A percentile compares a stretch with the other conserved stretches of the same genome.
These are phyloP conservation scores for Helicoverpa armigera DNA, from an alignment of 1,140 invertebrate species.

Conservation along the genomic window DNA sequence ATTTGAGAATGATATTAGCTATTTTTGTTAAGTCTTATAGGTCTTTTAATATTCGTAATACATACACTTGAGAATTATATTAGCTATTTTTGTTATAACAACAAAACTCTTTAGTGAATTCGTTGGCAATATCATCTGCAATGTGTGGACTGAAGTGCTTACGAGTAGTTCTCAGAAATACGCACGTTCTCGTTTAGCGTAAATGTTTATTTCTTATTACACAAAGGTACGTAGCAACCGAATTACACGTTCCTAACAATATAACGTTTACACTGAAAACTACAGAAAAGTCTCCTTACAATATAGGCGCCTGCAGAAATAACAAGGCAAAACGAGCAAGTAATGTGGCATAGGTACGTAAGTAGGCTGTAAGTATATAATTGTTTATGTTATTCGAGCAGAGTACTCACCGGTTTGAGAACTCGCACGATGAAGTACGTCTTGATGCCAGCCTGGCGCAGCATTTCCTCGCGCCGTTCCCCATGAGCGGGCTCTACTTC, in stretches of 20 bases:
- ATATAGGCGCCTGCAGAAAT: not conserved
- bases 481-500: slow-evolving; percentile 97
- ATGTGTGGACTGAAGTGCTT: slow-evolving; percentile 23
- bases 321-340: not conserved
- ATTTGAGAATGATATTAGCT: not conserved
- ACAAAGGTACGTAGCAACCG: not conserved
- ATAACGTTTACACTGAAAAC: not conserved
- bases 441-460: slow-evolving; percentile 94
- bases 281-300: slow-evolving; percentile 6
- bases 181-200: slow-evolving; percentile 26
- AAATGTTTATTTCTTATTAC: slow-evolving; percentile 34
- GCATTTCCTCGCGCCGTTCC: slow-evolving; percentile 94
- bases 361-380: not conserved
- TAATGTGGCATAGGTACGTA: not conserved
- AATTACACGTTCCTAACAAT: not conserved
- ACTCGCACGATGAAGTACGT: slow-evolving; percentile 97
- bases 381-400: not conserved
- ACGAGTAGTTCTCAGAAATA: slow-evolving; percentile 24
- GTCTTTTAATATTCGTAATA: not conserved
- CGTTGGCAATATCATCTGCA: slow-evolving; percentile 13
- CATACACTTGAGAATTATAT: not conserved
- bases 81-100: not conserved
- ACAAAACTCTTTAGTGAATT: not conserved
- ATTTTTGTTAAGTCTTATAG: not conserved
- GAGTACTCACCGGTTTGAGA: slow-evolving; percentile 91